phyloP scores from a whole-genome alignment of 2,888 invertebrate species.

The Sycophila texana region DNA sequence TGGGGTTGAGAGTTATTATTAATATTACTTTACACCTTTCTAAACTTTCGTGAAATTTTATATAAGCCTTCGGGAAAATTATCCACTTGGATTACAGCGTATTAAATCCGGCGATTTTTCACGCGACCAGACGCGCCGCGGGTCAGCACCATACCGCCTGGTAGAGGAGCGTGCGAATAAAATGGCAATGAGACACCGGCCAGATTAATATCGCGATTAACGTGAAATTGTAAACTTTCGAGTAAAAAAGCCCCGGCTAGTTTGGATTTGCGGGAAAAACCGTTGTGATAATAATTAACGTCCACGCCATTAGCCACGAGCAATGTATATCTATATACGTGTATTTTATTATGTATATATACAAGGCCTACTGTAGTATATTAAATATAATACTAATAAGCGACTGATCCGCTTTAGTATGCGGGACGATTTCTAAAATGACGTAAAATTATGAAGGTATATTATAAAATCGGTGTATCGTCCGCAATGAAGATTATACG shows the following conservation, averaged over 20 bases:
- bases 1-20: constrained; percentile 35
- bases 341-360: too few species aligned
- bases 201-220: constrained; percentile 15
- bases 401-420: background rate
- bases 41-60: constrained; percentile 14
- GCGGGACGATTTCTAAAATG: too few species aligned
- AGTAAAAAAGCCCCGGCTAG: too few species aligned
- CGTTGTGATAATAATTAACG: too few species aligned
- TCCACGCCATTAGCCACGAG: too few species aligned
- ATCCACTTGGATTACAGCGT: constrained; percentile 10
- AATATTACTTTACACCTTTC: constrained; percentile 48
- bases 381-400: too few species aligned
- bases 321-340: too few species aligned
- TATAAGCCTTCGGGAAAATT: background rate
- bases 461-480: too few species aligned
- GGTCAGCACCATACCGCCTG: background rate
- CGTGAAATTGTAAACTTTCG: background rate
- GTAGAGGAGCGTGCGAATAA: constrained; percentile 16
- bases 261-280: too few species aligned
- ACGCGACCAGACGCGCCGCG: background rate
- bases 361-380: too few species aligned
- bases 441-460: too few species aligned
- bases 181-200: constrained; percentile 6
- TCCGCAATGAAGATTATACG: too few species aligned
- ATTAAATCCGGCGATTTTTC: constrained; percentile 6